Evolutionary conservation across 2,888 invertebrate species (phyloP).

Genomic region (Drosophila demipolita): DNA sequence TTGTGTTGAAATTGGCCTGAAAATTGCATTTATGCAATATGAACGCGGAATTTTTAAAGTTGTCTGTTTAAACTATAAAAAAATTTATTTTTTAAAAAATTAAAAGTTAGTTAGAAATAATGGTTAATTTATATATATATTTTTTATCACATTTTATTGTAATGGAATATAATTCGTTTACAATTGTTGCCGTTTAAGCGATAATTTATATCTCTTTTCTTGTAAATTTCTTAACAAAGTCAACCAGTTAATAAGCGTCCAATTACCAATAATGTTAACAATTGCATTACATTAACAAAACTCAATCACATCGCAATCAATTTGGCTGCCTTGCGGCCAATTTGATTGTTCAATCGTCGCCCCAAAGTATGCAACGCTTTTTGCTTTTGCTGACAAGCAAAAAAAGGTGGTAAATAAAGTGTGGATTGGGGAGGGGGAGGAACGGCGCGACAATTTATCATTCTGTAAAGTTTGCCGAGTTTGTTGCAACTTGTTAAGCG

Average conservation of each 20-base stretch:
- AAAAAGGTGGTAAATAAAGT: background rate
- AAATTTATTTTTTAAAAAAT: background rate
- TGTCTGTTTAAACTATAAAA: background rate
- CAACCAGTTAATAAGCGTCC: background rate
- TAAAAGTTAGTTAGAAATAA: no score
- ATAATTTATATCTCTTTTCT: background rate
- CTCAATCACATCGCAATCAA: conserved; percentile 16
- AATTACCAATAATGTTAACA: background rate
- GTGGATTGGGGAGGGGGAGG: background rate
- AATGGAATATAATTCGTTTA: background rate
- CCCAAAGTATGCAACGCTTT: conserved; percentile 73
- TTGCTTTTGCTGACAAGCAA: conserved; percentile 35
- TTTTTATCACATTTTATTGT: background rate
- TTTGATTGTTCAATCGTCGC: conserved; percentile 19
- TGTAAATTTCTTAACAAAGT: background rate
- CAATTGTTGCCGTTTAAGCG: background rate
- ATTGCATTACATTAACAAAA: conserved; percentile 8
- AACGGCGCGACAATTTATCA: conserved; percentile 61
- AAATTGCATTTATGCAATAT: conserved; percentile 1
- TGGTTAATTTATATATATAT: background rate
- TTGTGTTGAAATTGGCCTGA: conserved; percentile 1
- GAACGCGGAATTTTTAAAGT: background rate
- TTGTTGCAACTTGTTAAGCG: conserved; percentile 66
- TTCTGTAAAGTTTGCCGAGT: conserved; percentile 53
- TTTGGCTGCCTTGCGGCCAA: conserved; percentile 22